These are phyloP conservation scores for Sycophila texana DNA, from an alignment of 2,888 invertebrate genomes.

Conservation along the genomic window DNA sequence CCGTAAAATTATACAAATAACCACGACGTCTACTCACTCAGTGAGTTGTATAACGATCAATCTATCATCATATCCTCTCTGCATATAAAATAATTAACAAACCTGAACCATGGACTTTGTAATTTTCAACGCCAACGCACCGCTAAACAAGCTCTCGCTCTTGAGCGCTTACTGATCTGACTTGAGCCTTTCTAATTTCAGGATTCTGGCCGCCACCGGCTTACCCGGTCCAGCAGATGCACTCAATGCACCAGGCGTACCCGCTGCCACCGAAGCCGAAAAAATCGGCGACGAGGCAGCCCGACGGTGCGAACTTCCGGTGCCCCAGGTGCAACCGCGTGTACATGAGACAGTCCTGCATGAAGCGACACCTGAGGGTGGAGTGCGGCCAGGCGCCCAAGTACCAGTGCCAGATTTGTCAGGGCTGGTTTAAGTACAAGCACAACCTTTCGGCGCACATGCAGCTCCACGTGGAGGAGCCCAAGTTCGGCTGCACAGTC, in stretches of 20 bases:
- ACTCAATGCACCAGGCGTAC: background rate
- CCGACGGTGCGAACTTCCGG: slow-evolving; percentile 24
- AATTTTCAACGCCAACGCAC: too few relatives aligned
- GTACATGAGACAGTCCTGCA: slow-evolving; percentile 45
- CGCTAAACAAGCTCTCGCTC: too few relatives aligned
- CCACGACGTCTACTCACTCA: too few relatives aligned
- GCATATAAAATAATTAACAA: too few relatives aligned
- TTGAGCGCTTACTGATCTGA: too few relatives aligned
- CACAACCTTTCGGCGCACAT: slow-evolving; percentile 55
- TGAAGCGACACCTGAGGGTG: slow-evolving; percentile 51
- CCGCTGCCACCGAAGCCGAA: background rate
- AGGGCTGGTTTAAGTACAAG: slow-evolving; percentile 56
- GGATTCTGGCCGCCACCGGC: slow-evolving; percentile 37
- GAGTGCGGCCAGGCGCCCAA: slow-evolving; percentile 56
- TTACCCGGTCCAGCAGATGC: too few relatives aligned
- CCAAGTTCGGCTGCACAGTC: slow-evolving; percentile 65
- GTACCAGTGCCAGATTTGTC: slow-evolving; percentile 54
- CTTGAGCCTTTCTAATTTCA: slow-evolving; percentile 28
- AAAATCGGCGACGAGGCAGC: background rate
- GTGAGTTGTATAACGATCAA: too few relatives aligned
- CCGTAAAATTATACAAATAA: too few relatives aligned
- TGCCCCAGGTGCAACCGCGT: slow-evolving; percentile 49
- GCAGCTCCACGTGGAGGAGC: slow-evolving; percentile 55
- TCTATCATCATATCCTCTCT: too few relatives aligned
- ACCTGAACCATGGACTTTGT: too few relatives aligned